Conservation (phyloP, 2,797 vertebrate species). For the Sebastes baramenuke region DNA sequence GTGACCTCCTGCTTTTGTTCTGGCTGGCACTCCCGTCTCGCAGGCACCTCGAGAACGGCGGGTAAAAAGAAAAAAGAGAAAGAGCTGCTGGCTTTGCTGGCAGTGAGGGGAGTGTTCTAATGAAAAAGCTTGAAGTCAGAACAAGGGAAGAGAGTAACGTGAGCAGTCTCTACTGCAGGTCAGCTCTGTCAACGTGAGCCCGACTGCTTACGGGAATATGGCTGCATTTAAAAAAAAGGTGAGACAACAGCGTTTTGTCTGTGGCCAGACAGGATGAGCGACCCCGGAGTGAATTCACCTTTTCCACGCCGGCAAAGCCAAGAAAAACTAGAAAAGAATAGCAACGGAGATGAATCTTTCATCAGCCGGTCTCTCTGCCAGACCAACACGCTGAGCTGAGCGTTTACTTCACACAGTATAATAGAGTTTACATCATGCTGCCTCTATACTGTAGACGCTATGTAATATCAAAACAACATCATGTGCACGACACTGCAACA, state of each 20-base stretch:
- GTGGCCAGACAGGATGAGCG: slow-evolving; percentile 26
- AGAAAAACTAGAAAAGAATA: slow-evolving; percentile 54
- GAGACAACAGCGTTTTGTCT: slow-evolving; percentile 49
- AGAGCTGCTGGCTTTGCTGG: slow-evolving; percentile 14
- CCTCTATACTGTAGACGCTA: neutral
- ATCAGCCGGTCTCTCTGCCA: slow-evolving; percentile 23
- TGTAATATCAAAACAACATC: slow-evolving; percentile 11
- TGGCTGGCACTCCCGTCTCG: neutral
- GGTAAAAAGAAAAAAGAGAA: neutral
- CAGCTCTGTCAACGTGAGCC: slow-evolving; percentile 28
- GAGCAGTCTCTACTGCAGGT: slow-evolving; percentile 36
- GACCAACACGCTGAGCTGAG: slow-evolving; percentile 27
- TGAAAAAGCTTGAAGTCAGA: slow-evolving; percentile 46
- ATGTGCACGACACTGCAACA: neutral
- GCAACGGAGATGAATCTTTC: slow-evolving; percentile 51
- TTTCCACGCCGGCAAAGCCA: slow-evolving; percentile 38
- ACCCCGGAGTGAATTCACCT: slow-evolving; percentile 22
- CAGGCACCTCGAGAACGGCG: slow-evolving; percentile 27
- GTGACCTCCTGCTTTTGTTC: slow-evolving; percentile 77
- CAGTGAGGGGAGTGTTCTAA: slow-evolving; percentile 16
- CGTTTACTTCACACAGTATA: neutral
- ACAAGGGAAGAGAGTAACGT: slow-evolving; percentile 31
- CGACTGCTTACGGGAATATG: slow-evolving; percentile 37
- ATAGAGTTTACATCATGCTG: slow-evolving; percentile 3
- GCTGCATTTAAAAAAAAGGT: slow-evolving; percentile 39